These are phyloP conservation scores for Hydraecia micacea DNA, from an alignment of 2,888 invertebrate genomes.

Conservation along the genomic window DNA sequence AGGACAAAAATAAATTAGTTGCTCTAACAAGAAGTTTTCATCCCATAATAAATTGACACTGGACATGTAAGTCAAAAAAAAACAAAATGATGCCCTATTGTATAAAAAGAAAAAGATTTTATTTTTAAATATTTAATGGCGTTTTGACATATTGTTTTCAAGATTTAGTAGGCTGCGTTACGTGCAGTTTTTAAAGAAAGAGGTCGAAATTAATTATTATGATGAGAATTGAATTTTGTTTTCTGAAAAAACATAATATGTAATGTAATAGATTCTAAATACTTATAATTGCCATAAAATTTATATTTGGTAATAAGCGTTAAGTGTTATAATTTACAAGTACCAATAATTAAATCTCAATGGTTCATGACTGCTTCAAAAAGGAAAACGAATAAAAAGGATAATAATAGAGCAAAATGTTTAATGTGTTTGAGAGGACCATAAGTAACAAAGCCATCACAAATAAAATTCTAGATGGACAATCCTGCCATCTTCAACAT, in stretches of 20 bases:
- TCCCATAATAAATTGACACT: neutral
- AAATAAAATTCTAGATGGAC: constrained; percentile 6
- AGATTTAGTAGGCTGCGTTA: neutral
- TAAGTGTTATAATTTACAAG: neutral
- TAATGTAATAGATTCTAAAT: neutral
- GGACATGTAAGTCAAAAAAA: neutral
- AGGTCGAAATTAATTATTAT: too few species aligned
- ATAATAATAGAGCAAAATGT: neutral
- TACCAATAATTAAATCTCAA: neutral
- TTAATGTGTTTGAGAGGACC: neutral
- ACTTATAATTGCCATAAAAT: neutral
- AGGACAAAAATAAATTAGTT: neutral
- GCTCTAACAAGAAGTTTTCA: neutral
- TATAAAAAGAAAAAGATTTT: neutral
- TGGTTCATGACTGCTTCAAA: neutral
- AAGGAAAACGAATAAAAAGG: neutral
- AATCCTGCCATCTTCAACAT: constrained; percentile 9
- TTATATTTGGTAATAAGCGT: neutral
- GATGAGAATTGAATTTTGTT: neutral
- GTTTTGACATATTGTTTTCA: neutral
- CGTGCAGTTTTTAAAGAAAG: constrained; percentile 2
- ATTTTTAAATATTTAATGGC: neutral
- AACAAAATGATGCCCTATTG: neutral
- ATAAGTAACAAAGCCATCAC: neutral
- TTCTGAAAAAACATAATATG: neutral